phyloP scores from a whole-genome alignment of 2,113 vertebrate species.

The Lagopus muta region DNA sequence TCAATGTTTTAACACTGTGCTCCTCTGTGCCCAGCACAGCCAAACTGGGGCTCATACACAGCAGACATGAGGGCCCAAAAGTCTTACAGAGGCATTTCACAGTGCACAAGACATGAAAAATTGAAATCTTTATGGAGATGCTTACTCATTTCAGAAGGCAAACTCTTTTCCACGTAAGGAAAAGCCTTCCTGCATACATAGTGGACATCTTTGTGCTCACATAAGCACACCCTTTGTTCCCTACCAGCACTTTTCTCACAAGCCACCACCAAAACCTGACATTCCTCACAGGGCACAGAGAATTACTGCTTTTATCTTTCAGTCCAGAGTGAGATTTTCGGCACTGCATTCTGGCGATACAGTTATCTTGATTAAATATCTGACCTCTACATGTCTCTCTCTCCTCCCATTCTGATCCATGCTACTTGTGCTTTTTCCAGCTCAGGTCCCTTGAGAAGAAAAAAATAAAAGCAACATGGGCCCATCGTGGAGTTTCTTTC shows the following conservation, averaged over 20 bases:
- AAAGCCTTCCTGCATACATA: not conserved
- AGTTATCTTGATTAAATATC: not conserved
- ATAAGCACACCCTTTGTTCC: not conserved
- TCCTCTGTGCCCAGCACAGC: not conserved
- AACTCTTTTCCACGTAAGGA: not conserved
- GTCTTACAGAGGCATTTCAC: not conserved
- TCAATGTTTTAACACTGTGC: fast-evolving
- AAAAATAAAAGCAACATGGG: not conserved
- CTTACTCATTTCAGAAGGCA: not conserved
- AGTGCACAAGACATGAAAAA: not conserved
- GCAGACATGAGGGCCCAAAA: not conserved
- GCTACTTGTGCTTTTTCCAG: not conserved
- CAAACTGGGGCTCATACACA: not conserved
- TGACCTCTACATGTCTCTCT: not conserved
- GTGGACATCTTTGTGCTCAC: not conserved
- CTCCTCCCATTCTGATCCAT: not conserved
- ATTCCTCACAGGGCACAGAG: not conserved
- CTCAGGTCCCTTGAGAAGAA: not conserved
- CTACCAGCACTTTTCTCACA: fast-evolving
- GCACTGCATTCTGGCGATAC: not conserved
- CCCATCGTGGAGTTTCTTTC: not conserved
- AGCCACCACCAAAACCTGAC: not conserved
- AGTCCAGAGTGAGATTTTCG: not conserved
- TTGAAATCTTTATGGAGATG: not conserved
- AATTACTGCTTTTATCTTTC: not conserved